phyloP scores from a whole-genome alignment of 1,140 invertebrate genomes.

The Ditylenchus dipsaci region DNA sequence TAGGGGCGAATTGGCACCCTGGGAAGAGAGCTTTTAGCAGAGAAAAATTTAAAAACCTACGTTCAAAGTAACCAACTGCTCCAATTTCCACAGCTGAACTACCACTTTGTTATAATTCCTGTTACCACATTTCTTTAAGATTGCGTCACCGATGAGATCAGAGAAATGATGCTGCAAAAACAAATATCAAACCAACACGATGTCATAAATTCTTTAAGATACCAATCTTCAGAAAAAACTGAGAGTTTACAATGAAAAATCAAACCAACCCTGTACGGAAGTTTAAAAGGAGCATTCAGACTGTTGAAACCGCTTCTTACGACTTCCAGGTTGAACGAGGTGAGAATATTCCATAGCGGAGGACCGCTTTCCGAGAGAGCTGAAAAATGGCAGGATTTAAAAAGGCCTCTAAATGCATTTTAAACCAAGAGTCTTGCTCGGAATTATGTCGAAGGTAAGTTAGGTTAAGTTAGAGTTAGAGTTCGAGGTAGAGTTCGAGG shows the following conservation, averaged over 20 bases:
- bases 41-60: conserved; percentile 1
- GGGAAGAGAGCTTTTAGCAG: no score
- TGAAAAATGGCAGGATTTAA: conserved; percentile 20
- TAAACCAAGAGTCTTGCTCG: no score
- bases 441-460: no score
- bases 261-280: conserved; percentile 10
- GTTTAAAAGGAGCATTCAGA: not conserved
- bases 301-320: not conserved
- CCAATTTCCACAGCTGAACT: conserved; percentile 27
- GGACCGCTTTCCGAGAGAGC: conserved; percentile 8
- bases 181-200: not conserved
- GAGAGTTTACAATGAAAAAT: not conserved
- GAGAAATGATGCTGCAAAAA: conserved; percentile 28
- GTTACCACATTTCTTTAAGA: conserved; percentile 17
- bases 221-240: not conserved
- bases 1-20: no score
- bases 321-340: conserved; percentile 17
- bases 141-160: conserved; percentile 16
- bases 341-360: conserved; percentile 27
- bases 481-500: no score
- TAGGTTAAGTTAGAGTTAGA: no score
- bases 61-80: conserved; percentile 24
- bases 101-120: conserved; percentile 11
- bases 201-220: not conserved
- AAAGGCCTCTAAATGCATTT: no score